Percentiles rank a stretch among this genome's conserved stretches.
Conservation (phyloP, 2,113 vertebrate genomes). For the Columbina picui region DNA sequence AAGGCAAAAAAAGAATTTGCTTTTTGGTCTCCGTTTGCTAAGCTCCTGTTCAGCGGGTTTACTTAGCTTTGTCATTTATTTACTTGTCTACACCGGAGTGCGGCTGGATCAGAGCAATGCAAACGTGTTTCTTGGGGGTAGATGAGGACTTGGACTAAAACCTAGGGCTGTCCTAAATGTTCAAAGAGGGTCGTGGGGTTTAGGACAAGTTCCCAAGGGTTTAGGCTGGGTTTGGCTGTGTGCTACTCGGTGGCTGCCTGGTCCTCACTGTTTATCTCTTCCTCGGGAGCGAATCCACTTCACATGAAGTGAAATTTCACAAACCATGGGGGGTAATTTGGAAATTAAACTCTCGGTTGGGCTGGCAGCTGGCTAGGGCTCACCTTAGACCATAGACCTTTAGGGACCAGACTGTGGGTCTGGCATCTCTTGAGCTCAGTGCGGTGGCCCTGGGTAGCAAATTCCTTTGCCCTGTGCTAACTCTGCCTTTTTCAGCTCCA, state of each 20-base stretch:
- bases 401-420: not conserved
- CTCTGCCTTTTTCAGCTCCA: not conserved
- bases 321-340: not conserved
- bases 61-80: not conserved
- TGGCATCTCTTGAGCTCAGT: not conserved
- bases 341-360: no score
- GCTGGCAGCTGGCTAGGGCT: no score
- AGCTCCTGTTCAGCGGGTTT: not conserved
- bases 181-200: not conserved
- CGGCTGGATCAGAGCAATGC: not conserved
- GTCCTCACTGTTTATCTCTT: not conserved
- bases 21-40: not conserved
- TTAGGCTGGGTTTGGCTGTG: not conserved
- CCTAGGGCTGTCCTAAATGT: not conserved
- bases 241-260: not conserved
- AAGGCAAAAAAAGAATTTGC: not conserved
- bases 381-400: no score
- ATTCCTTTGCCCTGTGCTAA: not conserved
- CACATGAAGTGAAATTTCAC: not conserved
- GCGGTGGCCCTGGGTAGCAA: no score
- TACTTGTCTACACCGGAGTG: not conserved
- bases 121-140: not conserved
- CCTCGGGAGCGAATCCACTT: not conserved
- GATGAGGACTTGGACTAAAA: not conserved
- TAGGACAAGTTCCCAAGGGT: not conserved